Percentiles rank a stretch among this genome's conserved stretches.
Conservation (phyloP, 2,888 invertebrate species). For the Oeneis ivallda region DNA sequence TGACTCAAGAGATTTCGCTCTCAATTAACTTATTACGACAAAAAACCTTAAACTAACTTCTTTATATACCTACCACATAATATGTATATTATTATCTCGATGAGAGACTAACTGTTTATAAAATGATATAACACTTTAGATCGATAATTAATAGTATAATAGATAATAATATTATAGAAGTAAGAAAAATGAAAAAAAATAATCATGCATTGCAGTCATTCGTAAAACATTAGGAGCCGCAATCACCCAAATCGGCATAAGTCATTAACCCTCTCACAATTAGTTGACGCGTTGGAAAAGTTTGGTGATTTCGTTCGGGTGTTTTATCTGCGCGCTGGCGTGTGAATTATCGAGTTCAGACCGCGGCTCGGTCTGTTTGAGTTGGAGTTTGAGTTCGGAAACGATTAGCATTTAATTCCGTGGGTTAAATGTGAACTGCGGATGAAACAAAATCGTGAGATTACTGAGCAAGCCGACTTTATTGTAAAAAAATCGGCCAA, state of each 20-base stretch:
- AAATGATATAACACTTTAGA: no score
- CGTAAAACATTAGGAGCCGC: slow-evolving; percentile 11
- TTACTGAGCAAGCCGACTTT: no score
- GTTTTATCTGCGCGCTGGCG: slow-evolving; percentile 45
- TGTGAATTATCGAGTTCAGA: slow-evolving; percentile 38
- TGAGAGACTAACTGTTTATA: no score
- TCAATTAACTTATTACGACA: no score
- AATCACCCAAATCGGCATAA: slow-evolving; percentile 22
- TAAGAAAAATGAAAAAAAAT: background rate
- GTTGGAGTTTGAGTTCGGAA: slow-evolving; percentile 27
- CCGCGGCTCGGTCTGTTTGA: slow-evolving; percentile 30
- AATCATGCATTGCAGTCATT: slow-evolving; percentile 9
- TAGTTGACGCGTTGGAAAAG: slow-evolving; percentile 44
- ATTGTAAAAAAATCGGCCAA: no score
- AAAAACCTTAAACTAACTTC: no score
- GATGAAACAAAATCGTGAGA: no score
- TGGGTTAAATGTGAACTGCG: slow-evolving; percentile 2
- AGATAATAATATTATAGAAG: no score
- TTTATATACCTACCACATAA: no score
- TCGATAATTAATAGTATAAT: no score
- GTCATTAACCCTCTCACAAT: slow-evolving; percentile 37
- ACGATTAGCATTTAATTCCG: slow-evolving; percentile 20
- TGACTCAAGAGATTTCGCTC: no score
- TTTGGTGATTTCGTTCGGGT: slow-evolving; percentile 41
- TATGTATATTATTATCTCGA: no score